A percentile compares a stretch with the other conserved stretches of the same genome.
Conservation (phyloP, 2,888 invertebrate species). For the Pterostichus madidus region DNA sequence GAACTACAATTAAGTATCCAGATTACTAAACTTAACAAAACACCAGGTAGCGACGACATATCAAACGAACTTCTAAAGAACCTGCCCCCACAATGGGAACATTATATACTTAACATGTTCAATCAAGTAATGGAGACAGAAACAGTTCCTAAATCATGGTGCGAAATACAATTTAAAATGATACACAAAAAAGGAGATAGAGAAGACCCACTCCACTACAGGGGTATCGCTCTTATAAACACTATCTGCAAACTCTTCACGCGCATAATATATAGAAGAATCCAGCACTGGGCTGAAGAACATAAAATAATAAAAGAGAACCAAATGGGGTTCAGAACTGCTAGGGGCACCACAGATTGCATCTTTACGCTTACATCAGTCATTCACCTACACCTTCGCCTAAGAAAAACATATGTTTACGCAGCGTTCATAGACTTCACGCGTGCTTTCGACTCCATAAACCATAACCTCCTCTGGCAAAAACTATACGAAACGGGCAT, state of each 20-base stretch:
- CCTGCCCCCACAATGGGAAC: not conserved
- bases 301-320: conserved; percentile 20
- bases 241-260: not conserved
- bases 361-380: conserved; percentile 10
- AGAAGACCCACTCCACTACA: not conserved
- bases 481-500: conserved; percentile 21
- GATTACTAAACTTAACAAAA: not conserved
- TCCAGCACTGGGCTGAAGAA: conserved; percentile 35
- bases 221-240: not conserved
- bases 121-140: conserved; percentile 3
- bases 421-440: not conserved
- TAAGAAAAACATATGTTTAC: conserved; percentile 12
- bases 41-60: not conserved
- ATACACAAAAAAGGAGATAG: not conserved
- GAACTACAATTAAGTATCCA: conserved; percentile 6
- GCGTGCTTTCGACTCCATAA: conserved; percentile 21
- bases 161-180: not conserved
- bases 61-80: conserved; percentile 9
- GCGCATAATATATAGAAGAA: not conserved
- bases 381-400: conserved; percentile 20
- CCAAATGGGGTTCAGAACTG: not conserved
- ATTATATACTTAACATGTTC: conserved; percentile 5
- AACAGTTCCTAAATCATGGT: not conserved
- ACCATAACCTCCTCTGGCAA: conserved; percentile 1
- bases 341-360: not conserved